Evolutionary conservation across 2,113 vertebrate genomes (phyloP).

Genomic region (Corvus moneduloides): DNA sequence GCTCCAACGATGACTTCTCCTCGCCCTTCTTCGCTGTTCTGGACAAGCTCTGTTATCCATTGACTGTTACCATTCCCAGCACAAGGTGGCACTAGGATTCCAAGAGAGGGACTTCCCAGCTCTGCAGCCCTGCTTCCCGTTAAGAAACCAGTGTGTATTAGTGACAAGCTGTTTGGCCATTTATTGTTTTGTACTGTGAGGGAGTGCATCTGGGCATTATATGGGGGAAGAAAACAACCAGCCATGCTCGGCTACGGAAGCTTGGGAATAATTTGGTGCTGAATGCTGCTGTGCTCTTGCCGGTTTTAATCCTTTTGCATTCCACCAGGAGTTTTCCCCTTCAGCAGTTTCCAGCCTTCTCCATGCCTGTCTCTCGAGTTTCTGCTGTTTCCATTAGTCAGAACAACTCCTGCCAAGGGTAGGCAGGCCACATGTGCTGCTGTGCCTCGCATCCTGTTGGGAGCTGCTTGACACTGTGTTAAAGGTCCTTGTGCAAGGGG

Average conservation of each 20-base stretch:
- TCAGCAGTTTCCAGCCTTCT: neutral
- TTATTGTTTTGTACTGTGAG: neutral
- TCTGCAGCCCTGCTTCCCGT: neutral
- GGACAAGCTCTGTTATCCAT: neutral
- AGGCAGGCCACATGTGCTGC: neutral
- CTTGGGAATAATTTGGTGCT: neutral
- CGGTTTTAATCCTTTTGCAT: neutral
- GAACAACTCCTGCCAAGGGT: neutral
- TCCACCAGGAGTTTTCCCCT: neutral
- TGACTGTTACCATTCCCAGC: neutral
- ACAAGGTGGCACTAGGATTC: constrained; percentile 22
- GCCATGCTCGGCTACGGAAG: neutral
- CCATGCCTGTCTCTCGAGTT: neutral
- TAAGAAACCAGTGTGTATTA: rapidly evolving
- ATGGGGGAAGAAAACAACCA: neutral
- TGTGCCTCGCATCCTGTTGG: neutral
- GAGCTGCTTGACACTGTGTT: rapidly evolving
- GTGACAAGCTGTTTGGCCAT: neutral
- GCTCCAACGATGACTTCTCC: neutral
- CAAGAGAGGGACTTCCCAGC: neutral
- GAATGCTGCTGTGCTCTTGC: neutral
- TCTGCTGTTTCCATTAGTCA: neutral
- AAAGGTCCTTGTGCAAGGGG: neutral
- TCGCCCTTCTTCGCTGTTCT: rapidly evolving
- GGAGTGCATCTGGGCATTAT: neutral